Evolutionary conservation across 2,797 vertebrate genomes (phyloP), one percentile per base, ranked within the genome.

Genomic region (Chaetodon trifasciatus): DNA sequence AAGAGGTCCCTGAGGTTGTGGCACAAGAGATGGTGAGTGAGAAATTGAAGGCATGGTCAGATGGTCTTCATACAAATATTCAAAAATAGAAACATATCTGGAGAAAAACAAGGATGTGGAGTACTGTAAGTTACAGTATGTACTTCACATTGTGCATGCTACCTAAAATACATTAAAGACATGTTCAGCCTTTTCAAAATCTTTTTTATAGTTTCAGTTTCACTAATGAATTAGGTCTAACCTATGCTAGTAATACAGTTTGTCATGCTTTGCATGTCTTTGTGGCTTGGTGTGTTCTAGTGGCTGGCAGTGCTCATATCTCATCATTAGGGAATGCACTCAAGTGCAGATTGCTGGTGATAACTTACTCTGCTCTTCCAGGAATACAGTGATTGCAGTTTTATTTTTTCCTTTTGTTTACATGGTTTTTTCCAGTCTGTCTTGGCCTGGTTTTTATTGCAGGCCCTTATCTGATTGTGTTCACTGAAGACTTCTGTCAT

Each of bases 1-100:
- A 97, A 91, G 98, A 99, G 90, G 96, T 97, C 17, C 97, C 98
- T 3, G 98, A 99, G 40, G 97, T 97, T 56, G 97, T 99, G 91
- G 98, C 98, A 35, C 98, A 99, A 94, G 98, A 99, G 95, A 99
- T 99, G 98, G 98, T 99, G 81, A 88, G 94, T 91, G 24, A 78
- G 28, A 40, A 40, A 53, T 81, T 61, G 28, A 47, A 8, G 17
- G 13, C 5, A 17, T 17, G 32, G 3, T 37, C 6, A 24, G 7
- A 44, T 32, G 8, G 64, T 66, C 9, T 6, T 76, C 5, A 53
- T 76, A 8, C 2, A 47, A 32, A 21, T 56, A n/a, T 42, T 55
- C 8, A 35, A 57, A 24, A 16, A 40, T 44, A 3, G 11, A 28
- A 47, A 49, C 40, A 49, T 28, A 58, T 61, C 5, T 12, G 2